Evolutionary conservation across 2,113 vertebrate genomes (phyloP), one percentile per base, ranked within the genome.

Genomic region (Corythornis cristatus): DNA sequence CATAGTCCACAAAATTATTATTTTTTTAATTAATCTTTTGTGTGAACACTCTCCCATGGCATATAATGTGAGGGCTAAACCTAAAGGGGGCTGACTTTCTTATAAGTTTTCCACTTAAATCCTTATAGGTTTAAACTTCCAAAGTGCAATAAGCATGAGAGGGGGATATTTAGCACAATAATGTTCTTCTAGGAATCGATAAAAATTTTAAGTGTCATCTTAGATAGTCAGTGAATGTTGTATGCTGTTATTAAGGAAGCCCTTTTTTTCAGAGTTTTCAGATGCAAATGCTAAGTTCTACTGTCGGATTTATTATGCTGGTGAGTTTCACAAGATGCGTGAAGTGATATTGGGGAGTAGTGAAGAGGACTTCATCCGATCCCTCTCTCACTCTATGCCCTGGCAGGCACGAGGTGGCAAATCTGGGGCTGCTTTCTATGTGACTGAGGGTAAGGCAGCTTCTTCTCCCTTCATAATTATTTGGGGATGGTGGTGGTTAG

Each of bases 331-430:
- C 88, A 98, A 98, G 96, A 99, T 99, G 99, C 98, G 99, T 0
- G 99, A 98, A 71, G 99, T 98, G 94, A 99, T 99, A 89, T 97
- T 99, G 97, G 99, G 99, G 94, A 99, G 99, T 97, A 97, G 96
- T 0, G 99, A 99, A 67, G 99, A 99, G 35, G 99, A 99, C 88
- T 99, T 99, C 37, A 98, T 99, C 67, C 98, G 98, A 28, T 99
- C 99, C 7, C 98, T 99, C 20, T 99, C 99, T 11, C 99, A 99
- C 96, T 99, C 99, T 0, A 98, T 99, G 37, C 99, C 99, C 86
- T 99, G 99, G 99, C 99, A 99, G 94, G 99, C 99, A 26, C 98
- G 99, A 3, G 99, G 99, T 4, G 99, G 99, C 31, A 99, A 99
- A 62, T 99, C 99, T 4, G 99, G 99, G 83, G 99, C 99, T 3